Base-by-base conservation (phyloP, 64 coral and sea anemone species). In the Stylophora pistillata region DNA sequence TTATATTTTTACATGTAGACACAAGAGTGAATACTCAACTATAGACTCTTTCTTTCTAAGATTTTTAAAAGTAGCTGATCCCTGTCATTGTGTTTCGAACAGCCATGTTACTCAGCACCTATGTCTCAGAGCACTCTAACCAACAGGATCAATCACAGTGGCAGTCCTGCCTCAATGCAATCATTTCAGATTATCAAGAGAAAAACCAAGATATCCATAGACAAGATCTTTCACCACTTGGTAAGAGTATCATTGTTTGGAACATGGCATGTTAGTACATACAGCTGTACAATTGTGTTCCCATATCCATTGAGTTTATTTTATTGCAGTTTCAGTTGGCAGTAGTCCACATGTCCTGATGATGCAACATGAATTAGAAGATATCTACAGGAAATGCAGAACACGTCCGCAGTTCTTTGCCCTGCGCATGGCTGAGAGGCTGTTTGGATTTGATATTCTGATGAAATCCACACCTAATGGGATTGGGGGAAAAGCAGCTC, bases 381-480 rank as follows among this genome's bases (percentile, higher is more conserved):
- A 84, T 25, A n/a, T 63, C 21, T 16, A 69, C 32, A 62, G 69
- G 15, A 84, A 84, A 33, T 47, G 60, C 60, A 84, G 69, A n/a
- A 33, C 60, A 27, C 80, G 80, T 13, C 61, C 80, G 53, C 66
- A 84, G 15, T 84, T 69, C 61, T 84, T 66, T 84, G 60, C 80
- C 3, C 23, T 84, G 61, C 60, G 80, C 60, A 12, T 84, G 30
- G 80, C 80, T 69, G 80, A 84, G 80, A 84, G 34, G 80, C 80
- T 84, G 11, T 84, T 69, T 70, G 80, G 80, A 12, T 21, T 84
- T 47, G 80, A 84, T 54, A 23, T 84, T 27, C 54, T 84, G 80
- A 53, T 84, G 60, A 84, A 84, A 70, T 84, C 80, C 10, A 84
- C 80, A n/a, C 80, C 80, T 70, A 69, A 84, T 84, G 80, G 80